Conservation (phyloP, 2,888 invertebrate species). For the Epistrophe grossulariae region DNA sequence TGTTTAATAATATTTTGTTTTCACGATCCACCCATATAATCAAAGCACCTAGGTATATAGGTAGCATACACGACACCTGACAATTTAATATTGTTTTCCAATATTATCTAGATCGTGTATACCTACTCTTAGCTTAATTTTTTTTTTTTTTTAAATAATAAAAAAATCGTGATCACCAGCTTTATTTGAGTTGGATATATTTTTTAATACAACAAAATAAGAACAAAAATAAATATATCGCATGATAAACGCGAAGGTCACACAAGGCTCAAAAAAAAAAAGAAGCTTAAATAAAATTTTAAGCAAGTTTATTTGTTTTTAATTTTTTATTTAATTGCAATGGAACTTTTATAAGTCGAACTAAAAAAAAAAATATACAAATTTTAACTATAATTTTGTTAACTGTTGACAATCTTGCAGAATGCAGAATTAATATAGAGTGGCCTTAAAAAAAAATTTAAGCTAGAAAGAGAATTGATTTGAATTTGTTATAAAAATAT, state of each 20-base stretch:
- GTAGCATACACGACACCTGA: not conserved
- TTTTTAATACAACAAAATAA: not conserved
- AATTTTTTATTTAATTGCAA: not conserved
- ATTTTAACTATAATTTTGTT: too few species aligned
- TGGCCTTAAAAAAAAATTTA: too few species aligned
- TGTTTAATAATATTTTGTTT: not conserved
- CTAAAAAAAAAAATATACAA: not conserved
- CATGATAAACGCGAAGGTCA: slow-evolving; percentile 38
- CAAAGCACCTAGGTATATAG: not conserved
- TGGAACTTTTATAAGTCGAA: not conserved
- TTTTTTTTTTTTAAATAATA: not conserved
- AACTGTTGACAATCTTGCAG: too few species aligned
- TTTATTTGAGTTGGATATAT: slow-evolving; percentile 1
- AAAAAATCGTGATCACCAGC: slow-evolving; percentile 18
- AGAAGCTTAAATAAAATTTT: slow-evolving; percentile 1
- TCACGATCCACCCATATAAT: slow-evolving; percentile 28
- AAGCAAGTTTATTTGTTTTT: not conserved
- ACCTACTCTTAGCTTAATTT: slow-evolving; percentile 15
- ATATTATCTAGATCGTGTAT: slow-evolving; percentile 28
- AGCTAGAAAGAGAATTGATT: too few species aligned
- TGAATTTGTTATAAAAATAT: too few species aligned
- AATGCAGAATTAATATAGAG: too few species aligned
- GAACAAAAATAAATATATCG: not conserved
- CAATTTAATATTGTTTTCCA: not conserved
- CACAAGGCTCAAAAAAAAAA: not conserved